A percentile compares a stretch with the other conserved stretches of the same genome.
phyloP scores from a whole-genome alignment of 2,888 invertebrate species.

The Rhabditoides inermis region DNA sequence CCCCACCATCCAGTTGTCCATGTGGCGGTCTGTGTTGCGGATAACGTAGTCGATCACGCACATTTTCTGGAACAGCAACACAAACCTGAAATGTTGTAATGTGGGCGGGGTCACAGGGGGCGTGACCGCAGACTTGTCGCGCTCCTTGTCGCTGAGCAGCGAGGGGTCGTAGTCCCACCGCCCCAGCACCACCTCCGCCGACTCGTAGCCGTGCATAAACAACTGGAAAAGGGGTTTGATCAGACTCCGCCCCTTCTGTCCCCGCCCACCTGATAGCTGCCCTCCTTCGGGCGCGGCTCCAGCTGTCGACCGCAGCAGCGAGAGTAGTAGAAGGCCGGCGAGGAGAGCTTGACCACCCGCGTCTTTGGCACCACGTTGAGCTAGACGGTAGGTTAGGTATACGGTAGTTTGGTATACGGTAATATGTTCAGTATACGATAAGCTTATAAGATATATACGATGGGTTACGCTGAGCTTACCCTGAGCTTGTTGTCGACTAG shows the following conservation, averaged over 20 bases:
- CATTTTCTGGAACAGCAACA: conserved; percentile 75
- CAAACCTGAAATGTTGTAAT: conserved; percentile 65
- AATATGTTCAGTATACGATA: too few relatives aligned
- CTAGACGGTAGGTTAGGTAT: too few relatives aligned
- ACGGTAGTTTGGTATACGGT: too few relatives aligned
- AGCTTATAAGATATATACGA: too few relatives aligned
- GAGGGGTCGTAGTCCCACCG: conserved; percentile 55
- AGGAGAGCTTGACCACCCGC: conserved; percentile 77
- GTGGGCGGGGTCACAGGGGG: neutral
- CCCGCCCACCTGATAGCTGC: conserved; percentile 34
- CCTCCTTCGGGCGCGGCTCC: conserved; percentile 39
- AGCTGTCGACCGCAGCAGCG: conserved; percentile 26
- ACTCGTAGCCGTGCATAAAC: conserved; percentile 90
- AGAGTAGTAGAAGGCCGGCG: conserved; percentile 92
- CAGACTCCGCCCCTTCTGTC: too few relatives aligned
- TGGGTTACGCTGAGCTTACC: too few relatives aligned
- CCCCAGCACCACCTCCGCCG: conserved; percentile 90
- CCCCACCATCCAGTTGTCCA: conserved; percentile 97
- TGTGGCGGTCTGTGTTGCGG: conserved; percentile 65
- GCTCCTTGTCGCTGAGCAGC: conserved; percentile 31
- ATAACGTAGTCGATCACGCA: conserved; percentile 47
- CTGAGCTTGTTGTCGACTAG: conserved; percentile 78
- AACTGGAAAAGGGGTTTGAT: too few relatives aligned
- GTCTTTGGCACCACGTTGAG: conserved; percentile 95
- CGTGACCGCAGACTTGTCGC: conserved; percentile 5